These are phyloP conservation scores for Argyrosomus regius DNA, from an alignment of 2,797 vertebrate genomes.

Conservation along the genomic window DNA sequence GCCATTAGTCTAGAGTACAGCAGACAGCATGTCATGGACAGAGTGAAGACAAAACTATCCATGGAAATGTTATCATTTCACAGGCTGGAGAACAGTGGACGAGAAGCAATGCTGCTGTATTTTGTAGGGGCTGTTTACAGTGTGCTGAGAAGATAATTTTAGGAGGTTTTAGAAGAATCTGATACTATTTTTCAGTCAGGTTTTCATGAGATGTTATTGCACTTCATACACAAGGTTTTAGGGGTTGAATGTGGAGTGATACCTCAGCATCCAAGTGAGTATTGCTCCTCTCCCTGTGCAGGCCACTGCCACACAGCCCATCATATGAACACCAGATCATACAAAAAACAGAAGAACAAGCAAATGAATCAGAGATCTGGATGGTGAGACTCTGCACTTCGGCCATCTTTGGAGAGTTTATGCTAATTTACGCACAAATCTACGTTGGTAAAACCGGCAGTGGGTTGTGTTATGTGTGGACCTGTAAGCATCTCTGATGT, in stretches of 20 bases:
- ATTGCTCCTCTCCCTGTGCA: slow-evolving; percentile 17
- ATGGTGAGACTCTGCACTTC: slow-evolving; percentile 14
- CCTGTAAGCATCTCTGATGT: slow-evolving; percentile 78
- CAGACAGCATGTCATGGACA: neutral
- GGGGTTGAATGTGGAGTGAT: neutral
- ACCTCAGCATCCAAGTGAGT: neutral
- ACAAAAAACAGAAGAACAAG: neutral
- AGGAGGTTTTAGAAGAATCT: no score
- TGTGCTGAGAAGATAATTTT: no score
- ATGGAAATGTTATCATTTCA: neutral
- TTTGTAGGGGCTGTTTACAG: no score
- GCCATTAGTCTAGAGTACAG: slow-evolving; percentile 2
- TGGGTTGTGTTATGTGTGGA: slow-evolving; percentile 62
- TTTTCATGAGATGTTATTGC: neutral
- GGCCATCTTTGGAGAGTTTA: slow-evolving; percentile 66
- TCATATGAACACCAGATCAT: neutral
- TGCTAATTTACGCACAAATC: slow-evolving; percentile 67
- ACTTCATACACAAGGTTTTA: neutral
- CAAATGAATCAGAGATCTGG: slow-evolving; percentile 2
- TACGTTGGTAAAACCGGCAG: slow-evolving; percentile 54
- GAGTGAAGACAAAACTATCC: neutral
- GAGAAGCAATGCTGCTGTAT: no score
- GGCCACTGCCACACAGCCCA: slow-evolving; percentile 15
- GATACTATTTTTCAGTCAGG: no score
- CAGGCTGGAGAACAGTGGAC: neutral